These are phyloP conservation scores for Rhinichthys osculus DNA, from an alignment of 2,797 vertebrate genomes.

Conservation along the genomic window DNA sequence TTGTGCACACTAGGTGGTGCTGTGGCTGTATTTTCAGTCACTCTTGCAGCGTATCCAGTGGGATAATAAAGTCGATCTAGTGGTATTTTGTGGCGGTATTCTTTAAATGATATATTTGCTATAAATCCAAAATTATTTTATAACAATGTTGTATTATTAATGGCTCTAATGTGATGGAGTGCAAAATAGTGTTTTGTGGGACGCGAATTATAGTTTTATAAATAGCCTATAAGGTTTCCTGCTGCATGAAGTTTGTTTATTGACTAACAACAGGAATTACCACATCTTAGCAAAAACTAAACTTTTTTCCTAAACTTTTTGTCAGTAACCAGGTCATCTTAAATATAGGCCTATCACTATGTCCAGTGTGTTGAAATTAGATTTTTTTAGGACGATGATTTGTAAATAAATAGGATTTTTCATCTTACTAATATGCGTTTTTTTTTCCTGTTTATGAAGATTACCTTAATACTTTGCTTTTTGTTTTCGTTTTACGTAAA, in stretches of 20 bases:
- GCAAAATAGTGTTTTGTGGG: not conserved
- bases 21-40: constrained; percentile 3
- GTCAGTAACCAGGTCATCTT: too few species aligned
- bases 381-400: not conserved
- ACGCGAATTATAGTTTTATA: not conserved
- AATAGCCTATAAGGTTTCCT: not conserved
- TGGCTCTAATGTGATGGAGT: not conserved
- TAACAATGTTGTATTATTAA: not conserved
- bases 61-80: not conserved
- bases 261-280: not conserved
- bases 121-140: not conserved
- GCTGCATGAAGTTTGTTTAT: not conserved
- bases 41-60: not conserved
- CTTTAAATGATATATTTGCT: not conserved
- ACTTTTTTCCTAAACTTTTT: not conserved
- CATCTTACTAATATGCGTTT: not conserved
- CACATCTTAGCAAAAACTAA: not conserved
- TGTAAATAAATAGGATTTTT: not conserved
- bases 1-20: constrained; percentile 52
- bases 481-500: not conserved
- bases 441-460: not conserved
- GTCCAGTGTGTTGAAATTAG: not conserved
- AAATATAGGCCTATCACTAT: not conserved
- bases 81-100: not conserved
- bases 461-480: not conserved